These are phyloP conservation scores for Macaria notata DNA, from an alignment of 2,888 invertebrate species.

Conservation along the genomic window DNA sequence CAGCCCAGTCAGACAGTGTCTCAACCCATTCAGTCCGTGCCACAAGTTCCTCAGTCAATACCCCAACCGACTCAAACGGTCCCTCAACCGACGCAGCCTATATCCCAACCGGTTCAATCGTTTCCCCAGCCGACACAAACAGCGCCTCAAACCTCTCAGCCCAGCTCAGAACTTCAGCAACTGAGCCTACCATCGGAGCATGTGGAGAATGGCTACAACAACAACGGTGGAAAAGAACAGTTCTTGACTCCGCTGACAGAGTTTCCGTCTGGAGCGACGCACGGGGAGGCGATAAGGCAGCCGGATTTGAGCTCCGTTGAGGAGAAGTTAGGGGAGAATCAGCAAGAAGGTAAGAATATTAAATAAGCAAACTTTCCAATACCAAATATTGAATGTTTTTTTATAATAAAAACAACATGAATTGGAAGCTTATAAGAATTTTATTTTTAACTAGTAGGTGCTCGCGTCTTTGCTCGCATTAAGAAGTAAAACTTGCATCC, in stretches of 20 bases:
- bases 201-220: conserved; percentile 52
- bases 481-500: no score
- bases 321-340: conserved; percentile 62
- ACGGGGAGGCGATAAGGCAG: conserved; percentile 56
- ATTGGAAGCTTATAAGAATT: no score
- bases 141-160: conserved; percentile 15
- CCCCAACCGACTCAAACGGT: conserved; percentile 25
- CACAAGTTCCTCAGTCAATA: conserved; percentile 31
- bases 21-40: conserved; percentile 18
- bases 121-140: conserved; percentile 17
- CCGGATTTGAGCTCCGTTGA: conserved; percentile 71
- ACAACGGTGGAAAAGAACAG: conserved; percentile 66
- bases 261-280: conserved; percentile 59
- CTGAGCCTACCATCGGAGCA: conserved; percentile 53
- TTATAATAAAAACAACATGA: no score
- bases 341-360: conserved; percentile 58
- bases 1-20: conserved; percentile 26
- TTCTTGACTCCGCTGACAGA: conserved; percentile 74
- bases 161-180: conserved; percentile 53
- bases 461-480: no score
- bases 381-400: no score
- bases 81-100: conserved; percentile 16
- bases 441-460: no score
- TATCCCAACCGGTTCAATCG: conserved; percentile 26
- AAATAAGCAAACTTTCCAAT: not conserved